Base-by-base conservation (phyloP, 1,140 invertebrate species). In the Camponotus pennsylvanicus region DNA sequence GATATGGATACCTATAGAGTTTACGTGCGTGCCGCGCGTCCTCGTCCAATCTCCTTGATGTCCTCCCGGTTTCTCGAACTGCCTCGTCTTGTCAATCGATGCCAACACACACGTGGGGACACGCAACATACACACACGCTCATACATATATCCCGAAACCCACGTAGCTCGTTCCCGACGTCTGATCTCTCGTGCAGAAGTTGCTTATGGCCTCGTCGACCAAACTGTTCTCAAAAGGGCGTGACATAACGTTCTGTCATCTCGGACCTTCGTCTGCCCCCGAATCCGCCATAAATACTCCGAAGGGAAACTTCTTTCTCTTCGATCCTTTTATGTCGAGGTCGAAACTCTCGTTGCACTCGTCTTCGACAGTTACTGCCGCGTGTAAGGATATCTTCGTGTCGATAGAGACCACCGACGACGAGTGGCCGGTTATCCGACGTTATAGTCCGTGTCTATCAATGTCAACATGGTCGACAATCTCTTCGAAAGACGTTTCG, bases 31-130 rank as follows among this genome's bases (percentile, higher is more conserved):
- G 70, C 64, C 69, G 73, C 70, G 69, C 75, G 86, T 86, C 86
- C 92, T 91, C 92, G 91, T 93, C 91, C 92, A 93, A 93, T 93
- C 92, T 93, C 88, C 89, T 93, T 93, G 93, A 93, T 93, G 89
- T 89, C 87, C 88, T 88, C 42, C 85, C 76, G 91, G 89, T 93
- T 93, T 91, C 92, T 89, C 87, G 70, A 92, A 92, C 91, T 91
- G 88, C 89, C 71, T 92, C 85, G 61, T 85, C 89, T 79, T 90
- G 92, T 93, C 91, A 92, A 92, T 93, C 92, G 92, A 93, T 92
- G 84, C 82, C 85, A 45, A 77, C 57, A 77, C 27, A 77, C 40
- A 77, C 57, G 15, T 59, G 11, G 18, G 13, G 37, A 21, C 45
- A 37, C 64, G 55, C 3, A 6, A 75, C 18, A 4, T 9, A 42